Percentiles rank a stretch among this genome's conserved stretches.
Conservation (phyloP, 2,888 invertebrate species). For the Idaea aversata region DNA sequence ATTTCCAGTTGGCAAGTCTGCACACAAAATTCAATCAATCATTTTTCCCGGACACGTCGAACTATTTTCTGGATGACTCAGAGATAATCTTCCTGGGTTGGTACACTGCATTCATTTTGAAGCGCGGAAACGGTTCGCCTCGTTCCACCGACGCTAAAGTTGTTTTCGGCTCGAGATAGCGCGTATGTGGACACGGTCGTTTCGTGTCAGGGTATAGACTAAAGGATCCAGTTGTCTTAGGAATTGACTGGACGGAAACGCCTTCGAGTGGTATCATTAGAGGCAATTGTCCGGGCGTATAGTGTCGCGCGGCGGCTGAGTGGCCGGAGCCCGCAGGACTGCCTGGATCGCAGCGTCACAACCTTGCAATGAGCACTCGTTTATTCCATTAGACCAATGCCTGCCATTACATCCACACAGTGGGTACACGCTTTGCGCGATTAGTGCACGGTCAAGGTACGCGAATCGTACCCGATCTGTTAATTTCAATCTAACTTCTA, state of each 20-base stretch:
- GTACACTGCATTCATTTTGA: constrained; percentile 32
- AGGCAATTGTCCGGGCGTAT: constrained; percentile 67
- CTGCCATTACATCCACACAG: constrained; percentile 65
- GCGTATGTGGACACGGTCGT: constrained; percentile 37
- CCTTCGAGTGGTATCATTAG: constrained; percentile 74
- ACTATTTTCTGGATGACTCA: constrained; percentile 26
- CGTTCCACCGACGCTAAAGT: constrained; percentile 32
- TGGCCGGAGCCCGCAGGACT: constrained; percentile 58
- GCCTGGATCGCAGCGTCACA: constrained; percentile 62
- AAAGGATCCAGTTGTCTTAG: constrained; percentile 70
- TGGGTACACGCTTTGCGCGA: constrained; percentile 54
- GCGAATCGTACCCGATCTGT: constrained; percentile 40
- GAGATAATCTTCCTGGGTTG: constrained; percentile 17
- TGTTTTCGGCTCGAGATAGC: constrained; percentile 24
- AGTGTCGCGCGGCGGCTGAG: constrained; percentile 56
- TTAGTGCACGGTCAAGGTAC: constrained; percentile 76
- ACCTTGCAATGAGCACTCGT: constrained; percentile 74
- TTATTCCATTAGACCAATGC: constrained; percentile 76
- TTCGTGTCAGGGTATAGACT: constrained; percentile 55
- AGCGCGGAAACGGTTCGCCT: constrained; percentile 26
- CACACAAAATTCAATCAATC: constrained; percentile 48
- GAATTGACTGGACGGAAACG: constrained; percentile 73
- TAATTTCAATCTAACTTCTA: constrained; percentile 26
- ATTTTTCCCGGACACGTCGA: constrained; percentile 38
- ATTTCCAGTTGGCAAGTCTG: constrained; percentile 40